These are phyloP conservation scores for Rhopalosiphum maidis DNA, from an alignment of 1,140 invertebrate genomes.

Conservation along the genomic window DNA sequence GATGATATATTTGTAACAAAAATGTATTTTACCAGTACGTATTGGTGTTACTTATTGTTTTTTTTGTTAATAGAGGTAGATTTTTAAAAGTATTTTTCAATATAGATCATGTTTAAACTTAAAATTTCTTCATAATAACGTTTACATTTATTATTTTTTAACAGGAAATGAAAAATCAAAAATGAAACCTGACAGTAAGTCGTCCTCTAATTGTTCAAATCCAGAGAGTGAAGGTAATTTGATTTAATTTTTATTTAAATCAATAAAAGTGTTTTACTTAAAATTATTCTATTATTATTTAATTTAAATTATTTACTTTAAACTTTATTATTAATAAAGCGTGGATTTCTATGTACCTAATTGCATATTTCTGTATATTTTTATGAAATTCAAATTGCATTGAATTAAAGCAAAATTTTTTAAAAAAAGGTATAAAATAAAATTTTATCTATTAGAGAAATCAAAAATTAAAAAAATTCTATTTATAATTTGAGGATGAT, in stretches of 20 bases:
- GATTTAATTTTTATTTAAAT: not conserved
- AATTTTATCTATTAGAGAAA: too few species aligned
- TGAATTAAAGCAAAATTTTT: too few species aligned
- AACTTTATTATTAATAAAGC: not conserved
- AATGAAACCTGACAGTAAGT: not conserved
- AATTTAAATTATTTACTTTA: not conserved
- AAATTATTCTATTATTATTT: not conserved
- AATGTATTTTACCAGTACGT: not conserved
- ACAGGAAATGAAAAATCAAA: slow-evolving; percentile 16
- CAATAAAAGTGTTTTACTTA: not conserved
- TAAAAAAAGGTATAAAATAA: too few species aligned
- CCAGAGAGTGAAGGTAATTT: not conserved
- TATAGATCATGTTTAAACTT: not conserved
- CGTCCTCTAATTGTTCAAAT: not conserved
- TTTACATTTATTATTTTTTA: not conserved
- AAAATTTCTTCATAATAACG: not conserved
- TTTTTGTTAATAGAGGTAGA: not conserved
- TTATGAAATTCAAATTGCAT: too few species aligned
- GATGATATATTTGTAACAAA: not conserved
- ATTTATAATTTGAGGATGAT: too few species aligned
- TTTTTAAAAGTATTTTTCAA: not conserved
- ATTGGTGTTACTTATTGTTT: not conserved
- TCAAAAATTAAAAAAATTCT: too few species aligned
- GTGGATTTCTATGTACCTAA: too few species aligned
- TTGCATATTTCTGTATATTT: too few species aligned